These are phyloP conservation scores for Idris sp. DNA, from an alignment of 1,140 invertebrate species.

Conservation along the genomic window DNA sequence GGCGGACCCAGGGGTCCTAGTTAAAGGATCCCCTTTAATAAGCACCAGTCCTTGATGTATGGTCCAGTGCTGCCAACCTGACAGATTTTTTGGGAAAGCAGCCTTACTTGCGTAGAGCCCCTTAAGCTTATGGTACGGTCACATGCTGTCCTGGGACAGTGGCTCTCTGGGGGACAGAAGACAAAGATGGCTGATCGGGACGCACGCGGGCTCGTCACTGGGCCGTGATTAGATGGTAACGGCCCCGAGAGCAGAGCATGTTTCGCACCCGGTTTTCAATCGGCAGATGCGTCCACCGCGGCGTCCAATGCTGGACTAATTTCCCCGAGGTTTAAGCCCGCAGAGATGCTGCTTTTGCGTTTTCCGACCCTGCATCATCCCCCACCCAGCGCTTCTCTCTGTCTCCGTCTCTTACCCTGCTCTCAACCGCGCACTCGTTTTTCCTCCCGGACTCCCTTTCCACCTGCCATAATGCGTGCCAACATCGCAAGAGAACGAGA, in stretches of 20 bases:
- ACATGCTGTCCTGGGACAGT: too few relatives aligned
- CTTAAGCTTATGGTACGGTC: too few relatives aligned
- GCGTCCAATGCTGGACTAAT: constrained; percentile 77
- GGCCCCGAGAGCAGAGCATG: constrained; percentile 10
- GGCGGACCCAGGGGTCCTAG: too few relatives aligned
- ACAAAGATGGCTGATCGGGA: too few relatives aligned
- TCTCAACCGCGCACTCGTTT: constrained; percentile 24
- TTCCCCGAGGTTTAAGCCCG: constrained; percentile 74
- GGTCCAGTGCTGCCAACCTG: too few relatives aligned
- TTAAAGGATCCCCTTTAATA: too few relatives aligned
- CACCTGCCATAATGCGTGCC: constrained; percentile 70
- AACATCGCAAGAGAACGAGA: constrained; percentile 74
- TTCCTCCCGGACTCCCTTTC: constrained; percentile 37
- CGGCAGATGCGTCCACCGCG: constrained; percentile 70
- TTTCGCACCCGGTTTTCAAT: constrained; percentile 2
- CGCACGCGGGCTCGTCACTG: too few relatives aligned
- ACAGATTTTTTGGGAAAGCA: too few relatives aligned
- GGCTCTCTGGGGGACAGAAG: too few relatives aligned
- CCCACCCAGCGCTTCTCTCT: constrained; percentile 38
- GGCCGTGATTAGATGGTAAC: too few relatives aligned
- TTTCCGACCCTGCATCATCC: constrained; percentile 61
- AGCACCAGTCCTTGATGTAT: too few relatives aligned
- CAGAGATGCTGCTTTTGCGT: constrained; percentile 63
- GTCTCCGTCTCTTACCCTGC: constrained; percentile 30
- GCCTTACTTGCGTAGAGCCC: too few relatives aligned